Evolutionary conservation across 2,888 invertebrate genomes (phyloP).

Genomic region (Esperia sulphurella): DNA sequence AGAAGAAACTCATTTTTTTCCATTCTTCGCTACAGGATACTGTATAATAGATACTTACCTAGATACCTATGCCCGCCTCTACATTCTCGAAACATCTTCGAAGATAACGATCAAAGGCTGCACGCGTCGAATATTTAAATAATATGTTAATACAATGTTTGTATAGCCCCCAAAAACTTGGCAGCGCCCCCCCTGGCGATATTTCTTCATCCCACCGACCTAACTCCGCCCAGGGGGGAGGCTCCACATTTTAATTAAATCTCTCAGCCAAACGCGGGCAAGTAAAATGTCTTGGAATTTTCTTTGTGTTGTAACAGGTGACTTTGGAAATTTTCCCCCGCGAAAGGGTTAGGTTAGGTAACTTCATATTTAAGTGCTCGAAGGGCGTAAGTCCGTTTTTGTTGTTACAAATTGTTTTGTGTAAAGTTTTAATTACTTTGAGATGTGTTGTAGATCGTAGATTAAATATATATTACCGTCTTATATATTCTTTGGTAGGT

Average conservation of each 20-base stretch:
- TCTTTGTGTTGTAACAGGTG: conserved; percentile 54
- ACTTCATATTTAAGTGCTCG: no score
- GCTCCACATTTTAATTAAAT: conserved; percentile 73
- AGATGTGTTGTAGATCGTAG: no score
- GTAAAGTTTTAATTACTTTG: not conserved
- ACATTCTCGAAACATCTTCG: not conserved
- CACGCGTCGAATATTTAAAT: conserved; percentile 60
- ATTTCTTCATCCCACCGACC: conserved; percentile 52
- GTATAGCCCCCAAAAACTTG: conserved; percentile 64
- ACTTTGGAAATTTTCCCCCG: conserved; percentile 19
- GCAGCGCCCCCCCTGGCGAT: conserved; percentile 33
- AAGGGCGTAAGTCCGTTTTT: not conserved
- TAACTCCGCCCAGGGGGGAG: conserved; percentile 20
- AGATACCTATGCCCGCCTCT: not conserved
- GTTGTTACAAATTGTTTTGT: not conserved
- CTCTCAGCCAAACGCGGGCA: conserved; percentile 48
- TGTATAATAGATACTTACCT: no score
- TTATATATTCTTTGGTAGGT: no score
- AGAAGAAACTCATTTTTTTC: no score
- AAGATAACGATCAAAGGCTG: conserved; percentile 2
- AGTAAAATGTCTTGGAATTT: conserved; percentile 60
- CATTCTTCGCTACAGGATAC: no score
- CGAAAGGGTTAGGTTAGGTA: not conserved
- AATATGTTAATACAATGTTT: conserved; percentile 74
- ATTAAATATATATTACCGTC: no score